Base-by-base conservation (phyloP, 2,888 invertebrate genomes). In the Athripsodes cinereus region DNA sequence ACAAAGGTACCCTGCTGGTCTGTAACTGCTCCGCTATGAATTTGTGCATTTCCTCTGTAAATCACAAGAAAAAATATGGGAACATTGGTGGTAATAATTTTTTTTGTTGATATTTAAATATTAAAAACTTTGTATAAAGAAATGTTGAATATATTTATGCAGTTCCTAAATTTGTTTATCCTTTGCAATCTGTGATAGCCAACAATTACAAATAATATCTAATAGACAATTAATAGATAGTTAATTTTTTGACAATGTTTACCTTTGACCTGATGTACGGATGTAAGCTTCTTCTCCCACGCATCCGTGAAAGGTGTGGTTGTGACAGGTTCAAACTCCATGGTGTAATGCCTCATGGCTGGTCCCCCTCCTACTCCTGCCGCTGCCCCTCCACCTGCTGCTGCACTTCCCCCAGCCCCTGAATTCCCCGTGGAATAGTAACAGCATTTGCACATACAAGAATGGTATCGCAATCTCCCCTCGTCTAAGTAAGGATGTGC, bases 381-480 rank as follows among this genome's bases (percentile, higher is more conserved):
- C 64, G 76, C 74, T 31, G 75, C 74, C 57, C 76, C 76, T 54
- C 74, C 72, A 20, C 53, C 60, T 10, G 51, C 49, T 13, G 74
- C 74, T 2, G 56, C 60, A 8, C 53, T 53, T 22, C 75, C 74
- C 22, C 75, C 73, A 53, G 73, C 72, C 10, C 48, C 47, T n/a
- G 48, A 46, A 52, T 86, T 85, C 58, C 84, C 81, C 60, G 82
- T 82, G 64, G 86, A 85, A 58, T 89, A 88, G 75, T 90, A 93
- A 79, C 99, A 99, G 71, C 99, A 99, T 72, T 91, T 91, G 82
- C 99, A 99, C 99, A 99, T 99, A 76, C 99, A 99, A 64, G 97
- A 98, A 80, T 99, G 99, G 81, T 97, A 99, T 69, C 99, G 87
- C 69, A 99, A 84, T 65, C 99, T 86, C 22, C 98, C 99, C 74